Conservation (phyloP, 1,140 invertebrate species). For the Neodiprion virginianus region DNA sequence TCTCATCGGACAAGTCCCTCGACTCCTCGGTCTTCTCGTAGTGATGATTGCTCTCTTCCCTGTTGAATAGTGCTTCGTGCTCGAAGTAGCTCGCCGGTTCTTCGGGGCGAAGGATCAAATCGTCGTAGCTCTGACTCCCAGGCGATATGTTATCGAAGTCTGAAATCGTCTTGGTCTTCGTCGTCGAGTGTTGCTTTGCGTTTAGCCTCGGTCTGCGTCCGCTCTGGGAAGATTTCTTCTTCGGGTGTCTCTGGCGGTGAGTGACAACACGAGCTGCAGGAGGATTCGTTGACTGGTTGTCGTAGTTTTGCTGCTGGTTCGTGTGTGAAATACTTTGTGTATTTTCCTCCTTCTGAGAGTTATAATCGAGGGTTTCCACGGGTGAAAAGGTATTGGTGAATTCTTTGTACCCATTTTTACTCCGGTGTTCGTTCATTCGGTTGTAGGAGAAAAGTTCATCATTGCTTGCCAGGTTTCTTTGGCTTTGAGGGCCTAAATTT, state of each 20-base stretch:
- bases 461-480: slow-evolving; percentile 10
- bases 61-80: slow-evolving; percentile 13
- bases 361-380: background rate
- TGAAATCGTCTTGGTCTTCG: background rate
- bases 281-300: background rate
- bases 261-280: background rate
- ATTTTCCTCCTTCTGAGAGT: background rate
- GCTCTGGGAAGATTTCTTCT: background rate
- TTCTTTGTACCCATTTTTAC: background rate
- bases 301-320: background rate
- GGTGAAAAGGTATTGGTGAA: background rate
- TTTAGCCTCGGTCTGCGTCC: background rate
- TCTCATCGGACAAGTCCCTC: slow-evolving; percentile 42
- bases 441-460: slow-evolving; percentile 25
- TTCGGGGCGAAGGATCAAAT: background rate
- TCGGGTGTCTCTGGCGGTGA: background rate
- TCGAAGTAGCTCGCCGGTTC: background rate
- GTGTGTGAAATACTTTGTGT: background rate
- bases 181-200: background rate
- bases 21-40: slow-evolving; percentile 37
- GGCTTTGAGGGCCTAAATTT: slow-evolving; percentile 20
- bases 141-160: background rate
- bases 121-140: slow-evolving; percentile 11
- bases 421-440: background rate
- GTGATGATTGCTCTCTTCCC: slow-evolving; percentile 35